Base-by-base conservation (phyloP, 2,797 vertebrate genomes). In the Gymnopithys bicolor region DNA sequence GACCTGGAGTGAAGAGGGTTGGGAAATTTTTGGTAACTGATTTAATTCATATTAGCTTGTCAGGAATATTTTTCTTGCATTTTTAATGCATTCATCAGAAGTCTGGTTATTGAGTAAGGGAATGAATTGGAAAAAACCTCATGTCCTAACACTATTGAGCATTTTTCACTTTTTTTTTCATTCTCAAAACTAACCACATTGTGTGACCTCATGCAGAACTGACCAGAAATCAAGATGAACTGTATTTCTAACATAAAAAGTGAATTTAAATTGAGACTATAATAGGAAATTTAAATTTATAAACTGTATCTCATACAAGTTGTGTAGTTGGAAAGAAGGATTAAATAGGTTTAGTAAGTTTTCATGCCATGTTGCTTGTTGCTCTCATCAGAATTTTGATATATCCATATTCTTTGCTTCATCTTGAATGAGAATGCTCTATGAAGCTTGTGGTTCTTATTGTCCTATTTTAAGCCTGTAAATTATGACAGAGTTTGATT, bases 401-500 rank as follows among this genome's bases (percentile, higher is more conserved):
- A 19, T 60, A 76, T 73, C 43, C 2, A 2, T 51, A 5, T 56
- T 83, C 46, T 62, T 86, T 84, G 27, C 45, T 11, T 68, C 13
- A 27, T 93, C 74, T 86, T 76, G 73, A 60, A 71, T 66, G 46
- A 87, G 43, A 93, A 18, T 7, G 19, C 37, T 39, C 17, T 52
- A 8, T 46, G 51, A 58, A 77, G 67, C 49, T 66, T 60, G 41
- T 91, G 24, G 28, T 74, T 84, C 77, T 83, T 78, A 25, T 37
- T 82, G 75, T 93, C 70, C 41, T 69, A 69, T 89, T 94, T 85
- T 84, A 94, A 93, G 49, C 24, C 67, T 81, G 17, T 49, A 63
- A 78, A 82, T 91, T 33, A 78, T 58, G 67, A 83, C 82, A 80
- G 62, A 46, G 37, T 83, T 94, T 87, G 62, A 93, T 92, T 90